Conservation (phyloP, 2,888 invertebrate genomes). For the Aquatica leii region DNA sequence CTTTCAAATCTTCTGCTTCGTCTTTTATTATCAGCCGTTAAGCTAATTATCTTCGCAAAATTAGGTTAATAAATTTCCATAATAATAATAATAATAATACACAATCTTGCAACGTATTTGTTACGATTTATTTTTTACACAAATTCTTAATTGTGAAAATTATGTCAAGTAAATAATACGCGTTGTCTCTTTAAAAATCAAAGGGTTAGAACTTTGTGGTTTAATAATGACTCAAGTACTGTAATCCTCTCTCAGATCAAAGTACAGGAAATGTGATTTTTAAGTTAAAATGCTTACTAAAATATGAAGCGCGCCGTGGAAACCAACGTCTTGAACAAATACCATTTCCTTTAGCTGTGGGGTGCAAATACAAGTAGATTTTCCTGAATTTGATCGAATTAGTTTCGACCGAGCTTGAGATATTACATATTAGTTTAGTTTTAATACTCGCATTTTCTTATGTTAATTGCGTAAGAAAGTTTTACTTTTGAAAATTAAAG, state of each 20-base stretch:
- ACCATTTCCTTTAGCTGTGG: slow-evolving; percentile 34
- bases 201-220: too few relatives aligned
- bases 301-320: slow-evolving; percentile 34
- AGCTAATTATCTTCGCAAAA: slow-evolving; percentile 20
- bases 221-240: slow-evolving; percentile 23
- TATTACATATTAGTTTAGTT: slow-evolving; percentile 11
- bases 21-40: slow-evolving; percentile 24
- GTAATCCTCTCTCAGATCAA: slow-evolving; percentile 38
- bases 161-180: too few relatives aligned
- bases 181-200: too few relatives aligned
- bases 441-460: background rate
- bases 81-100: background rate
- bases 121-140: background rate
- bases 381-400: slow-evolving; percentile 29
- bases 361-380: slow-evolving; percentile 34
- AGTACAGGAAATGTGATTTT: slow-evolving; percentile 43
- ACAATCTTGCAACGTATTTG: too few relatives aligned
- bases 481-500: background rate
- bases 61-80: slow-evolving; percentile 12
- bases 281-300: slow-evolving; percentile 36
- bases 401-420: slow-evolving; percentile 22
- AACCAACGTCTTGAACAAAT: slow-evolving; percentile 35
- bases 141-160: too few relatives aligned
- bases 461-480: background rate
- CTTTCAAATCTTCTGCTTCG: slow-evolving; percentile 19